phyloP scores from a whole-genome alignment of 2,888 invertebrate genomes.

The Drosophila fungiperda region DNA sequence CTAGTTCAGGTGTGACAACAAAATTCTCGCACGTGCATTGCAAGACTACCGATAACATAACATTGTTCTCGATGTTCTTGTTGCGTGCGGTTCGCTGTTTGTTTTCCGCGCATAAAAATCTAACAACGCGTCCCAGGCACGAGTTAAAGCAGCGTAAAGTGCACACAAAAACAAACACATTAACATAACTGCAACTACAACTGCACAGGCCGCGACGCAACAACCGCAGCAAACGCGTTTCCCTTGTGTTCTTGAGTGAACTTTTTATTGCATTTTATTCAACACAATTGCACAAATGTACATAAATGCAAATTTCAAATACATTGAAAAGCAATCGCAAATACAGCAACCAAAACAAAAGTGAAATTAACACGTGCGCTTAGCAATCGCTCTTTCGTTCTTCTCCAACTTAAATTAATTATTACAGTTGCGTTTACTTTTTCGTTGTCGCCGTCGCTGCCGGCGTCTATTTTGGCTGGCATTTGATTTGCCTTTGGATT shows the following conservation, averaged over 20 bases:
- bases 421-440: constrained; percentile 50
- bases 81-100: constrained; percentile 64
- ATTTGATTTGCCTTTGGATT: constrained; percentile 52
- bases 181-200: constrained; percentile 36
- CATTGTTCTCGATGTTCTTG: constrained; percentile 68
- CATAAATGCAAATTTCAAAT: constrained; percentile 34
- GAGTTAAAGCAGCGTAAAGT: constrained; percentile 45
- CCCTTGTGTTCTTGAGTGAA: constrained; percentile 28
- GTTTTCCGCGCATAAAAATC: constrained; percentile 43
- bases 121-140: constrained; percentile 40
- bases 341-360: constrained; percentile 61
- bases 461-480: constrained; percentile 43
- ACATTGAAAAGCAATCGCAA: constrained; percentile 37
- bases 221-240: constrained; percentile 28
- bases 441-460: constrained; percentile 43
- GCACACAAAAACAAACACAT: constrained; percentile 29
- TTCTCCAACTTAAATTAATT: constrained; percentile 8
- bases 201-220: constrained; percentile 30
- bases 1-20: constrained; percentile 13
- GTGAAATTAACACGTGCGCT: constrained; percentile 71
- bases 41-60: constrained; percentile 47
- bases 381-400: constrained; percentile 2
- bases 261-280: constrained; percentile 34
- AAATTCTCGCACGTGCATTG: constrained; percentile 40
- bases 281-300: constrained; percentile 32